phyloP scores from a whole-genome alignment of 2,888 invertebrate species.

The Sesia bembeciformis region DNA sequence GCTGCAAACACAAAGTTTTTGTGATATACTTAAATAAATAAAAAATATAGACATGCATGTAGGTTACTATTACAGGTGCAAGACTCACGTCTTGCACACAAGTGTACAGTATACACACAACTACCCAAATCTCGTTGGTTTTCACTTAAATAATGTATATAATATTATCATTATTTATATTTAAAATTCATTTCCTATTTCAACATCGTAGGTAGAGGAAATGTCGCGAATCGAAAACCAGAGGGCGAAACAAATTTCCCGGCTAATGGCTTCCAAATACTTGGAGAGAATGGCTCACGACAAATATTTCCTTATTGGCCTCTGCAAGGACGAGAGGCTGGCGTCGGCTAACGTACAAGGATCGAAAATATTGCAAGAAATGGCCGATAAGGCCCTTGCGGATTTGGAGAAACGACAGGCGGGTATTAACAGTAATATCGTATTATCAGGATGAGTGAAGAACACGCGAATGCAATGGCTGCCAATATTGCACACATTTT shows the following conservation, averaged over 20 bases:
- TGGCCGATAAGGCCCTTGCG: conserved; percentile 47
- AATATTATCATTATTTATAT: background rate
- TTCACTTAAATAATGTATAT: background rate
- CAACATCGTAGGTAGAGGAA: conserved; percentile 41
- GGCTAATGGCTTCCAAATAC: conserved; percentile 64
- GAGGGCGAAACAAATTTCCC: conserved; percentile 45
- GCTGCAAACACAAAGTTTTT: too few species aligned
- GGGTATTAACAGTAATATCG: background rate
- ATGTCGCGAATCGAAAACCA: conserved; percentile 55
- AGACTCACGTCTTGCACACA: too few species aligned
- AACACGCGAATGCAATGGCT: background rate
- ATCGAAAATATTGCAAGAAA: conserved; percentile 40
- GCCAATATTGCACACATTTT: background rate
- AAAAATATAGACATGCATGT: too few species aligned
- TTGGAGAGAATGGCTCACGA: conserved; percentile 66
- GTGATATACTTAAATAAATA: too few species aligned
- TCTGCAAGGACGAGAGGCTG: conserved; percentile 57
- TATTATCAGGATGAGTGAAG: too few species aligned
- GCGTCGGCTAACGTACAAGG: conserved; percentile 55
- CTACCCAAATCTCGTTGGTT: too few species aligned
- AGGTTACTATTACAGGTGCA: too few species aligned
- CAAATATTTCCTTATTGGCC: conserved; percentile 55
- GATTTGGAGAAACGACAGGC: conserved; percentile 60
- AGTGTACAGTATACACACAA: too few species aligned
- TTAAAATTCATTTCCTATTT: conserved; percentile 7